These are phyloP conservation scores for Lycocerus yunnanus DNA, from an alignment of 2,888 invertebrate genomes.

Conservation along the genomic window DNA sequence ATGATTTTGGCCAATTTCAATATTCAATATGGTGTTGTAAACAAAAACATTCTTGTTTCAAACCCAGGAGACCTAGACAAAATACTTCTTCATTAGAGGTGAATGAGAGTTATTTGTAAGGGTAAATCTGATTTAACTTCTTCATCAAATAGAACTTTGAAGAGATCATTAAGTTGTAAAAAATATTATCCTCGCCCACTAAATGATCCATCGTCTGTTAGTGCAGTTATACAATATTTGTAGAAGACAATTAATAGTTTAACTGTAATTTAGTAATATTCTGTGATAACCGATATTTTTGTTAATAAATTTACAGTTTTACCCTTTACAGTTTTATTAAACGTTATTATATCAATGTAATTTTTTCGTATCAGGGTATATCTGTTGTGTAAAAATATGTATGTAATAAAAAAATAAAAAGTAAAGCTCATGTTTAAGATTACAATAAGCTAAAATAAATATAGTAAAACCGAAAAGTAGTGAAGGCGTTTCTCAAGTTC, in stretches of 20 bases:
- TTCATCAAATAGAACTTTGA: slow-evolving; percentile 36
- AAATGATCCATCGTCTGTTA: slow-evolving; percentile 57
- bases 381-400: slow-evolving; percentile 18
- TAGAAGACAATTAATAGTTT: slow-evolving; percentile 59
- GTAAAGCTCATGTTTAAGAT: background rate
- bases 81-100: slow-evolving; percentile 54
- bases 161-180: slow-evolving; percentile 44
- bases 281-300: slow-evolving; percentile 45
- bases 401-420: slow-evolving; percentile 14
- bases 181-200: slow-evolving; percentile 21
- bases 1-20: slow-evolving; percentile 63
- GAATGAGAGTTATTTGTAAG: slow-evolving; percentile 60
- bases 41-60: background rate
- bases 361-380: slow-evolving; percentile 17
- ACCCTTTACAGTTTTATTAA: slow-evolving; percentile 16
- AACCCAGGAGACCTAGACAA: slow-evolving; percentile 1
- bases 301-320: slow-evolving; percentile 21
- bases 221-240: slow-evolving; percentile 68
- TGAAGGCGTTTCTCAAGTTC: too few relatives aligned
- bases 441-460: too few relatives aligned
- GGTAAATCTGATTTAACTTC: slow-evolving; percentile 40
- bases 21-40: slow-evolving; percentile 46
- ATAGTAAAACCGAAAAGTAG: too few relatives aligned
- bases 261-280: slow-evolving; percentile 43
- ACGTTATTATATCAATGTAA: slow-evolving; percentile 6